Evolutionary conservation across 2,888 invertebrate species (phyloP).

Genomic region (Lasioglossum oenotherae): DNA sequence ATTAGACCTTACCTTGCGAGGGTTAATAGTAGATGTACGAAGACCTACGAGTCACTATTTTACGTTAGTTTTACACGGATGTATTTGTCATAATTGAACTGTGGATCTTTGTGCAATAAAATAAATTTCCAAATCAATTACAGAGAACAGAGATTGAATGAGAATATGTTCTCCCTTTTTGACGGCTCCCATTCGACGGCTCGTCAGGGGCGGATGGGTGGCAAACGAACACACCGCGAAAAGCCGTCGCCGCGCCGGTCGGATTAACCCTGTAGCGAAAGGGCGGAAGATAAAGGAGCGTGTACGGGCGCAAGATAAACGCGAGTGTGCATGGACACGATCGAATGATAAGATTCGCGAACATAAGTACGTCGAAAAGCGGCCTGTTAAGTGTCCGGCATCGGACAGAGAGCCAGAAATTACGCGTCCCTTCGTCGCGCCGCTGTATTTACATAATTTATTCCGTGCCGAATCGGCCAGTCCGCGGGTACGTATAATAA

Average conservation of each 20-base stretch:
- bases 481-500: not conserved
- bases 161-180: too few relatives aligned
- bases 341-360: constrained; percentile 1
- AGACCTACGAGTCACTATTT: too few relatives aligned
- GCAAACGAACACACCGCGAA: not conserved
- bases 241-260: not conserved
- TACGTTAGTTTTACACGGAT: too few relatives aligned
- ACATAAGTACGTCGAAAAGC: not conserved
- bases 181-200: too few relatives aligned
- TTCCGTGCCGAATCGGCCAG: constrained; percentile 19
- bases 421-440: constrained; percentile 6
- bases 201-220: too few relatives aligned
- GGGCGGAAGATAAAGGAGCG: not conserved
- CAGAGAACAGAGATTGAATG: too few relatives aligned
- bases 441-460: constrained; percentile 35
- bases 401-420: not conserved
- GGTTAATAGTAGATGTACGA: too few relatives aligned
- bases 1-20: too few relatives aligned
- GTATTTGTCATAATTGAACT: too few relatives aligned
- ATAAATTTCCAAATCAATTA: too few relatives aligned
- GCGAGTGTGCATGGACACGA: not conserved
- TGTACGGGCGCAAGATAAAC: not conserved
- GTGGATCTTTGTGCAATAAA: too few relatives aligned
- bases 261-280: not conserved
- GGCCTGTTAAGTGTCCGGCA: not conserved